phyloP scores from a whole-genome alignment of 2,797 vertebrate genomes.

The Aphelocoma californica region DNA sequence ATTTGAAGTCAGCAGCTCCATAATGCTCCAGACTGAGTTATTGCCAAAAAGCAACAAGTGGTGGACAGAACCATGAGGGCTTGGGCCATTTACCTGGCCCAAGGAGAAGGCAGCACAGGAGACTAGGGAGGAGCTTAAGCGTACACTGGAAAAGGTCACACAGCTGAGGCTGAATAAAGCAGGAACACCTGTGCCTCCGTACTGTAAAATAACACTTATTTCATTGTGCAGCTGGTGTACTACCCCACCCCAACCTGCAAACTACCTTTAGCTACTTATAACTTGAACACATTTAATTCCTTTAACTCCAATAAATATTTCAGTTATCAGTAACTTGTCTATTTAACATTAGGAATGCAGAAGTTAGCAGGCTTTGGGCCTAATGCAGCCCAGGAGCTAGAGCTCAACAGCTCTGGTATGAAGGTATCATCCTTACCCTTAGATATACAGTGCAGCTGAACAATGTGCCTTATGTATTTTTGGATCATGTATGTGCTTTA shows the following conservation, averaged over 20 bases:
- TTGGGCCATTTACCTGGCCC: not conserved
- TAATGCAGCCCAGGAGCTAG: not conserved
- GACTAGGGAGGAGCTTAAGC: not conserved
- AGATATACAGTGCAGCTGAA: not conserved
- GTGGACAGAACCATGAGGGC: not conserved
- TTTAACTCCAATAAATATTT: not conserved
- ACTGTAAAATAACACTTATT: not conserved
- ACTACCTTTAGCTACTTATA: not conserved
- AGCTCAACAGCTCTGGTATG: not conserved
- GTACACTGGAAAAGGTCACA: not conserved
- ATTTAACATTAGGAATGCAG: not conserved
- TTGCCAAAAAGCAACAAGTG: not conserved
- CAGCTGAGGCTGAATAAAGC: not conserved
- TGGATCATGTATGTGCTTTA: not conserved
- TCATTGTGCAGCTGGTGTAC: not conserved
- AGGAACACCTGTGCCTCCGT: not conserved
- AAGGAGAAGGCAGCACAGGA: not conserved
- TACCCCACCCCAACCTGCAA: not conserved
- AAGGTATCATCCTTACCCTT: not conserved
- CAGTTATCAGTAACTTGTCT: not conserved
- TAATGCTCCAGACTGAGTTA: not conserved
- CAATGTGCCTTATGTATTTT: fast-evolving
- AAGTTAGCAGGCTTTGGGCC: not conserved
- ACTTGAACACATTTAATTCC: not conserved
- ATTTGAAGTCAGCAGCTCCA: not conserved